Evolutionary conservation across 2,888 invertebrate species (phyloP).

Genomic region (Proisotoma minuta): DNA sequence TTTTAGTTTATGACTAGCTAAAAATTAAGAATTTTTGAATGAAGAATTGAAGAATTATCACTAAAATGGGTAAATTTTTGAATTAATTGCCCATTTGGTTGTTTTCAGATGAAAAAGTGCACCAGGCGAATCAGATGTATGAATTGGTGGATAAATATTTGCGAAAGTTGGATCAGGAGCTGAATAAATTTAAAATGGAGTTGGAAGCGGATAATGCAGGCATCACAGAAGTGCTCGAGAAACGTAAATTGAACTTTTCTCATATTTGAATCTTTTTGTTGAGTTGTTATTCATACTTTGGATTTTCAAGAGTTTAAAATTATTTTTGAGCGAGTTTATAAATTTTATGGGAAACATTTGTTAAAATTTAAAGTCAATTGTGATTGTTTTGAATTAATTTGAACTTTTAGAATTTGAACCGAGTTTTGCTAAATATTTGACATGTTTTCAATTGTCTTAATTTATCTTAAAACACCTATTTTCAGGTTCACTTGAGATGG

Average conservation of each 20-base stretch:
- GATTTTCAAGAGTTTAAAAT: too few species aligned
- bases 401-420: background rate
- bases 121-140: slow-evolving; percentile 88
- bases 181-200: slow-evolving; percentile 97
- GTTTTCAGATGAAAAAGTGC: slow-evolving; percentile 79
- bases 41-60: too few species aligned
- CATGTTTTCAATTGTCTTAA: slow-evolving; percentile 16
- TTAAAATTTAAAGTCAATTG: too few species aligned
- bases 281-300: too few species aligned
- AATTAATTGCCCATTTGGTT: slow-evolving; percentile 3
- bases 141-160: slow-evolving; percentile 91
- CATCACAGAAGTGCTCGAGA: slow-evolving; percentile 90
- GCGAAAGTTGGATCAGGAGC: slow-evolving; percentile 78
- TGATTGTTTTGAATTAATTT: too few species aligned
- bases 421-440: background rate
- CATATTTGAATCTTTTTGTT: too few species aligned
- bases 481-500: slow-evolving; percentile 83
- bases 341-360: too few species aligned
- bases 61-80: too few species aligned
- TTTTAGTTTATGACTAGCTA: too few species aligned
- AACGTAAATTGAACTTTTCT: slow-evolving; percentile 59
- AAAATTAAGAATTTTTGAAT: slow-evolving; percentile 8
- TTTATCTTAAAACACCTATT: too few species aligned
- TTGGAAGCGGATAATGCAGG: slow-evolving; percentile 98
- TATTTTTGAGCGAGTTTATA: too few species aligned